A percentile compares a stretch with the other conserved stretches of the same genome.
phyloP scores from a whole-genome alignment of 2,113 vertebrate species.

The Erpornis zantholeuca region DNA sequence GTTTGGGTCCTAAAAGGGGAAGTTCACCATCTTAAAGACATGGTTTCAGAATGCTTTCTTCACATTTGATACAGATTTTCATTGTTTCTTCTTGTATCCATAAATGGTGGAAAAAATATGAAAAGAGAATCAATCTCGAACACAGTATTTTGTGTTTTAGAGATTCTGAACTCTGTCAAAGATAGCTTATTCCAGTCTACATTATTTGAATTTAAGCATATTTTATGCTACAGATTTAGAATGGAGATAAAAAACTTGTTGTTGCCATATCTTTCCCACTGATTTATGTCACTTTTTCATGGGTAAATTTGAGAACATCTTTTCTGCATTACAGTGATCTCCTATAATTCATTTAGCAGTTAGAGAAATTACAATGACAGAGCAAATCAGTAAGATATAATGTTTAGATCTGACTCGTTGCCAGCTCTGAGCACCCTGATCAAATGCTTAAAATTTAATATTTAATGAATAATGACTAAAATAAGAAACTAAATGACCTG shows the following conservation, averaged over 20 bases:
- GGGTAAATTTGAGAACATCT: background rate
- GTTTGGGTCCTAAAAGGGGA: background rate
- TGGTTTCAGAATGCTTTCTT: background rate
- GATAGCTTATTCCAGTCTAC: background rate
- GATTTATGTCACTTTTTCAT: background rate
- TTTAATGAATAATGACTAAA: conserved; percentile 60
- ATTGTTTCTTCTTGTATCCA: background rate
- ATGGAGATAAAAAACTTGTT: background rate
- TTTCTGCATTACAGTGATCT: background rate
- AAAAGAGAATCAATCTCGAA: background rate
- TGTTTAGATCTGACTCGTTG: conserved; percentile 43
- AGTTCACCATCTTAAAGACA: background rate
- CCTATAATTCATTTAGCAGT: background rate
- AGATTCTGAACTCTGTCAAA: background rate
- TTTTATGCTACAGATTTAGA: background rate
- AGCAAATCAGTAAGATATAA: conserved; percentile 22
- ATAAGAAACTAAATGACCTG: conserved; percentile 37
- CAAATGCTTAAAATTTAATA: conserved; percentile 57
- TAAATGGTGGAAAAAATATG: background rate
- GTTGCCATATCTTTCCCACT: background rate
- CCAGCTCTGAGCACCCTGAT: conserved; percentile 19
- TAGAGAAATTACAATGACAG: background rate
- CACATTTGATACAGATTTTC: background rate
- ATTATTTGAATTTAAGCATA: background rate
- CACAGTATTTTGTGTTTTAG: background rate